A percentile compares a stretch with the other conserved stretches of the same genome.
These are phyloP conservation scores for Drosophila lutescens DNA, from an alignment of 2,888 invertebrate genomes.

Conservation along the genomic window DNA sequence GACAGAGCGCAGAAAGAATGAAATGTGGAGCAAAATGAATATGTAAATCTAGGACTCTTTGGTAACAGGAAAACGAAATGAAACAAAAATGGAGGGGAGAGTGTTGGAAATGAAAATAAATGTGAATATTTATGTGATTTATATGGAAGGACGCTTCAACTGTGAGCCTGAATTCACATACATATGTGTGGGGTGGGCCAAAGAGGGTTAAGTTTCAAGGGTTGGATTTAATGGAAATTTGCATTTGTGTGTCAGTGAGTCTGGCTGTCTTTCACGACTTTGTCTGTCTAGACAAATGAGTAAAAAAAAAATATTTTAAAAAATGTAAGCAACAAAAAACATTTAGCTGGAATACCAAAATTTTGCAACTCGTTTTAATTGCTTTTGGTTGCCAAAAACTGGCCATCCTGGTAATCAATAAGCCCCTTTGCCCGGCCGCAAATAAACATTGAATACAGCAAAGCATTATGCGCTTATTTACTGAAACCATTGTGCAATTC, in stretches of 20 bases:
- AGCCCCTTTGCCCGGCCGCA: not conserved
- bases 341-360: not conserved
- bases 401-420: constrained; percentile 8
- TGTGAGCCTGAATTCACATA: not conserved
- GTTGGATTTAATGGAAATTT: constrained; percentile 3
- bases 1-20: not conserved
- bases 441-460: constrained; percentile 21
- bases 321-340: not conserved
- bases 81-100: constrained; percentile 59
- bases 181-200: not conserved
- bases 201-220: not conserved
- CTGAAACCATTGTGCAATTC: constrained; percentile 33
- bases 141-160: constrained; percentile 57
- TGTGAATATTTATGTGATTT: constrained; percentile 71
- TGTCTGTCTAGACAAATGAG: too few relatives aligned
- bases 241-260: constrained; percentile 50
- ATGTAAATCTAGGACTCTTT: constrained; percentile 49
- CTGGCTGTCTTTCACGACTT: constrained; percentile 35
- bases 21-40: constrained; percentile 71
- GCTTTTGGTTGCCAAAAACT: constrained; percentile 1
- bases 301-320: not conserved
- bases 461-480: constrained; percentile 41
- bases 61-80: constrained; percentile 39
- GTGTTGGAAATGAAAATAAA: constrained; percentile 71
- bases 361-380: constrained; percentile 1